These are phyloP conservation scores for Petrocephalus schoutedeni DNA, from an alignment of 2,797 vertebrate species.

Conservation along the genomic window DNA sequence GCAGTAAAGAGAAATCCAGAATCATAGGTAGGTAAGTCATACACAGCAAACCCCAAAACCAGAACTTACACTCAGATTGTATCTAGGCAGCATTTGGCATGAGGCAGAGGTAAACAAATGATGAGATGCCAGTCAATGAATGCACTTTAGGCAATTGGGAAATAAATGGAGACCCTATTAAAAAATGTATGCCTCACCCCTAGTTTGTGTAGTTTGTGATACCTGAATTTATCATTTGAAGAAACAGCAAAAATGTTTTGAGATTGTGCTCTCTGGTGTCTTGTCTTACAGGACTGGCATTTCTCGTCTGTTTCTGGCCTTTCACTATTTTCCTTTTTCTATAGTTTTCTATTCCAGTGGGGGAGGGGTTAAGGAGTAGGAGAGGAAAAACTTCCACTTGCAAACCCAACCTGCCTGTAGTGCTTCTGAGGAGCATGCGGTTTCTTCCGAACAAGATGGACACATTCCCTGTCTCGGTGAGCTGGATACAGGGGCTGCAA, in stretches of 20 bases:
- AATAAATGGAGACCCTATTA: not conserved
- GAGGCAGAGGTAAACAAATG: not conserved
- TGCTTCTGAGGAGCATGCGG: not conserved
- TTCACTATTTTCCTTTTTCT: not conserved
- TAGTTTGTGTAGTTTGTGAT: not conserved
- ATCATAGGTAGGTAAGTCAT: not conserved
- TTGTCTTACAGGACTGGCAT: not conserved
- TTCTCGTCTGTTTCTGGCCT: not conserved
- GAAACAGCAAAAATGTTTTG: not conserved
- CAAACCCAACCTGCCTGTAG: not conserved
- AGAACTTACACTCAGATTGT: not conserved
- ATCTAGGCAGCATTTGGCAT: not conserved
- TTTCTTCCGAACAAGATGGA: not conserved
- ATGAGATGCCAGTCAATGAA: not conserved
- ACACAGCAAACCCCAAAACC: not conserved
- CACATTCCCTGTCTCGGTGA: not conserved
- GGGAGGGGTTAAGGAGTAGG: not conserved
- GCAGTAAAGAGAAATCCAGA: not conserved
- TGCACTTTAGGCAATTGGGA: not conserved
- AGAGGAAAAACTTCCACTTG: not conserved
- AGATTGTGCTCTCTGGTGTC: not conserved
- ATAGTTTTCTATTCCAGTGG: not conserved
- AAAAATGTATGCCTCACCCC: not conserved
- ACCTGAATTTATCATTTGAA: not conserved
- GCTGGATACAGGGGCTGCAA: not conserved